Conservation (phyloP, 2,888 invertebrate genomes). For the Incurvaria masculella region DNA sequence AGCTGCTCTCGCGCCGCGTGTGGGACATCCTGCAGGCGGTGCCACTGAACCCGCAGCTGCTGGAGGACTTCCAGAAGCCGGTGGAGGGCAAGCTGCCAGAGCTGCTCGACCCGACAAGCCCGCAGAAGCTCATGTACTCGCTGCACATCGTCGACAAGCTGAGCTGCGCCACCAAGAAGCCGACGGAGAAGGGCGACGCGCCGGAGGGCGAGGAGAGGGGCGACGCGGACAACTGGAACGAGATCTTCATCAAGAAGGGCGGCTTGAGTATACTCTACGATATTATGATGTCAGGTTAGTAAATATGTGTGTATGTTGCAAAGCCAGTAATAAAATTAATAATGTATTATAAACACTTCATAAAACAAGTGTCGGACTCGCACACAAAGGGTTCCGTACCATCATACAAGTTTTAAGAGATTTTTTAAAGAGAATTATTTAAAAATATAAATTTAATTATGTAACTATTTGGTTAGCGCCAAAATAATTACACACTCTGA, state of each 20-base stretch:
- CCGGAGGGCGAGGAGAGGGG: conserved; percentile 38
- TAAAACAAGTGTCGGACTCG: no score
- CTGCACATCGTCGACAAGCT: conserved; percentile 80
- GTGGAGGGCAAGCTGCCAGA: conserved; percentile 66
- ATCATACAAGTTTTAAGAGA: no score
- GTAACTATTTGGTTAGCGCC: no score
- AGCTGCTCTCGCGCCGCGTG: conserved; percentile 84
- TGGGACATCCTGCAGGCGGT: conserved; percentile 93
- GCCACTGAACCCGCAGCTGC: conserved; percentile 83
- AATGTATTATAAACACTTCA: no score
- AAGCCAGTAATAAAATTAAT: no score
- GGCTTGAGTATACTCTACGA: conserved; percentile 86
- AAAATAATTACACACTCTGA: no score
- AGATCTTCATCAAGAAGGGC: conserved; percentile 80
- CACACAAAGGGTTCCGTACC: no score
- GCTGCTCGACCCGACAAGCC: conserved; percentile 81
- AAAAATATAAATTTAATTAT: no score
- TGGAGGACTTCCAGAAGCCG: conserved; percentile 80
- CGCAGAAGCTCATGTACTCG: conserved; percentile 94
- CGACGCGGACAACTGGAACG: conserved; percentile 61
- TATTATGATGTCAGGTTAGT: conserved; percentile 82
- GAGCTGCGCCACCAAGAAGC: conserved; percentile 30
- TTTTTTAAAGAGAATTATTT: no score
- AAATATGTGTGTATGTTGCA: no score
- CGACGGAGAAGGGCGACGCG: conserved; percentile 26